These are phyloP conservation scores for Drosophila tsacasi DNA, from an alignment of 1,140 invertebrate genomes.

Conservation along the genomic window DNA sequence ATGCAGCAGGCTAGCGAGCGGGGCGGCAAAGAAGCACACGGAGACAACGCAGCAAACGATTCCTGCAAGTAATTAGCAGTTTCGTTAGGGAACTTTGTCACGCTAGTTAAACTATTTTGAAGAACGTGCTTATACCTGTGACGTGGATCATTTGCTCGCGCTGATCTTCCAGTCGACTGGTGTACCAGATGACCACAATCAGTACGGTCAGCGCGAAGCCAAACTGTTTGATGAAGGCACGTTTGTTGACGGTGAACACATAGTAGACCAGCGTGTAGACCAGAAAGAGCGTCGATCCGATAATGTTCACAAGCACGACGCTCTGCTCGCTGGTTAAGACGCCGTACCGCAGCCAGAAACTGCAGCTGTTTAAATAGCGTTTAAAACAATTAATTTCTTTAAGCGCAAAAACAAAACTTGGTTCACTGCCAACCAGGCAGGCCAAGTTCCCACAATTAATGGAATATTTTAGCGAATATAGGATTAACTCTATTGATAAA, in stretches of 20 bases:
- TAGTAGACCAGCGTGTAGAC: constrained; percentile 88
- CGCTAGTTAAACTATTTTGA: neutral
- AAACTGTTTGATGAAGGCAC: constrained; percentile 72
- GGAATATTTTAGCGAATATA: constrained; percentile 2
- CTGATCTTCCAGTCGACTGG: constrained; percentile 58
- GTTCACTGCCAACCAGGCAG: constrained; percentile 32
- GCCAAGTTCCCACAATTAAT: constrained; percentile 9
- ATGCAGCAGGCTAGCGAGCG: constrained; percentile 90
- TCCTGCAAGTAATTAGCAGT: constrained; percentile 86
- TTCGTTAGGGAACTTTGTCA: neutral
- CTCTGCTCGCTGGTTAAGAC: constrained; percentile 88
- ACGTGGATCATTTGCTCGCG: constrained; percentile 64
- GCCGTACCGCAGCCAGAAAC: constrained; percentile 90
- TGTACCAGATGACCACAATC: constrained; percentile 64
- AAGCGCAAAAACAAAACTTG: neutral
- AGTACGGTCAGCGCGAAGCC: constrained; percentile 61
- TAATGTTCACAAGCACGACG: constrained; percentile 88
- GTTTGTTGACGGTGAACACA: constrained; percentile 86
- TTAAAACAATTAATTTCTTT: neutral
- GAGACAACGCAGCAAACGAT: constrained; percentile 90
- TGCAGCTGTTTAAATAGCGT: constrained; percentile 68
- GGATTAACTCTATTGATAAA: neutral
- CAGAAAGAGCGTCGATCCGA: constrained; percentile 88
- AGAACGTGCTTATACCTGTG: constrained; percentile 60
- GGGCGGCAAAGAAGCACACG: constrained; percentile 92